Evolutionary conservation across 2,797 vertebrate genomes (phyloP).

Genomic region (Notolepis coatsorum): DNA sequence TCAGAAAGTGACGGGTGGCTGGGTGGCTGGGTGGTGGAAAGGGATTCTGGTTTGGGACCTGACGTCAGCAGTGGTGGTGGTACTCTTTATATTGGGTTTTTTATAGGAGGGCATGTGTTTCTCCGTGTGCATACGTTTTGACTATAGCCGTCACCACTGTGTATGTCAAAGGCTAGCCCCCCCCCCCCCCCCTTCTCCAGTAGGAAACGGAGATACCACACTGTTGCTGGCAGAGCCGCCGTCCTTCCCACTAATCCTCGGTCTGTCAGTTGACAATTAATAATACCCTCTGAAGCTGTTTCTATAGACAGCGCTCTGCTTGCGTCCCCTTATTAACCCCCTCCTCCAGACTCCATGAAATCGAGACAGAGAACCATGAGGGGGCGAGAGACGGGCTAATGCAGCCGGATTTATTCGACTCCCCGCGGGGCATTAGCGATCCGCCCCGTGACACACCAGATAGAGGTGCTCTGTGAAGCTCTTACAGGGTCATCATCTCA

Average conservation of each 20-base stretch:
- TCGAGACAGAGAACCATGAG: not conserved
- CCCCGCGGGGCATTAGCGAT: not conserved
- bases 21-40: not conserved
- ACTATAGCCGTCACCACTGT: not conserved
- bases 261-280: constrained; percentile 1
- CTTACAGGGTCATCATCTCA: too few relatives aligned
- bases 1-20: not conserved
- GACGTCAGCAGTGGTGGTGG: not conserved
- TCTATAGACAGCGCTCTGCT: not conserved
- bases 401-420: not conserved
- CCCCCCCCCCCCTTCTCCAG: not conserved
- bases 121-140: not conserved
- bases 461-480: too few relatives aligned
- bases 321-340: not conserved
- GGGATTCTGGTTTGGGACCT: not conserved
- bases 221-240: not conserved
- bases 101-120: not conserved
- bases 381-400: not conserved
- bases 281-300: not conserved
- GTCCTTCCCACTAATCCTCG: not conserved
- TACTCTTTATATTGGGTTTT: not conserved
- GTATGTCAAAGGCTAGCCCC: too few relatives aligned
- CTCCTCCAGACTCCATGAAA: not conserved
- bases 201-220: constrained; percentile 2
- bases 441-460: too few relatives aligned